Evolutionary conservation across 2,888 invertebrate species (phyloP).

Genomic region (Acanthosepion pharaonis): DNA sequence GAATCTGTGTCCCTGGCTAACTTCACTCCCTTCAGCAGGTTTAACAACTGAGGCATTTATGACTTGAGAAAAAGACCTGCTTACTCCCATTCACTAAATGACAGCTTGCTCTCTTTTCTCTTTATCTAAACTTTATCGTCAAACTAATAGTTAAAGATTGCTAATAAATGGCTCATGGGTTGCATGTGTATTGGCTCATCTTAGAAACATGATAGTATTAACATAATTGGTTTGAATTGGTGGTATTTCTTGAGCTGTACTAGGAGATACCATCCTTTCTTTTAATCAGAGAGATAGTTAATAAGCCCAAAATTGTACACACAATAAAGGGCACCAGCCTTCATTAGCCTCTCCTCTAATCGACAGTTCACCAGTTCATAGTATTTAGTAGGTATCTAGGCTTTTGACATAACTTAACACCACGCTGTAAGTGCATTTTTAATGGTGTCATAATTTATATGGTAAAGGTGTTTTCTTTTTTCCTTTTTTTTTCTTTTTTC

Average conservation of each 20-base stretch:
- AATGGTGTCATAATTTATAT: no score
- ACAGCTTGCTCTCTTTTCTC: not conserved
- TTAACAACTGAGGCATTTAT: conserved; percentile 33
- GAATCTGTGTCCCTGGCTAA: not conserved
- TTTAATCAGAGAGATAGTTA: not conserved
- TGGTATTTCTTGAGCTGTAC: not conserved
- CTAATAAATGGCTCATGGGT: conserved; percentile 2
- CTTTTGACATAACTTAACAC: no score
- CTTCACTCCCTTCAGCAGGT: not conserved
- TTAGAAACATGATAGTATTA: not conserved
- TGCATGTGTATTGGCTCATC: not conserved
- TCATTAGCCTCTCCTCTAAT: no score
- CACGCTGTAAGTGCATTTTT: no score
- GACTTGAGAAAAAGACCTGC: not conserved
- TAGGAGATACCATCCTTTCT: not conserved
- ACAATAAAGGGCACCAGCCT: no score
- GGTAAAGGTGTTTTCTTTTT: not conserved
- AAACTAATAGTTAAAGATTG: no score
- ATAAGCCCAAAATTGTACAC: not conserved
- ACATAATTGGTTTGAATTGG: not conserved
- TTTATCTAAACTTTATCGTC: not conserved
- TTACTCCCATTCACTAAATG: conserved; percentile 11
- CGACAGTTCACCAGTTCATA: no score
- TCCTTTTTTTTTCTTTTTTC: no score
- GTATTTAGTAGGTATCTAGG: no score